A percentile compares a stretch with the other conserved stretches of the same genome.
Evolutionary conservation across 2,797 vertebrate species (phyloP).

Genomic region (Crax fasciolata): DNA sequence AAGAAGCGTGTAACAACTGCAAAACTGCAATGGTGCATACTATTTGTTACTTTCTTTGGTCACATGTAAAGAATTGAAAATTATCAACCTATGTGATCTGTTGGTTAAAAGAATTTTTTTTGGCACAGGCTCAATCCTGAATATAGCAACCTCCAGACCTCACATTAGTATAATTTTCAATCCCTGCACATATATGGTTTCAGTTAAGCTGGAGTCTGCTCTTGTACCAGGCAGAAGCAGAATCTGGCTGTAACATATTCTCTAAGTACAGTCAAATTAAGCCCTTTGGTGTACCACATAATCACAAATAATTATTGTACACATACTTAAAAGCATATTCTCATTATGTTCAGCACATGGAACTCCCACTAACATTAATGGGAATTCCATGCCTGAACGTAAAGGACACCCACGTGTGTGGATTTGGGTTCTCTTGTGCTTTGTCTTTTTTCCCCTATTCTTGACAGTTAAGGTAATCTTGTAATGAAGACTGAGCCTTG

Average conservation of each 20-base stretch:
- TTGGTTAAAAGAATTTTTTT: conserved; percentile 40
- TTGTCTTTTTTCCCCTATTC: neutral
- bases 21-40: neutral
- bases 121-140: conserved; percentile 58
- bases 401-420: conserved; percentile 44
- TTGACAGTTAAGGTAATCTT: neutral
- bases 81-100: conserved; percentile 28
- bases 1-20: neutral
- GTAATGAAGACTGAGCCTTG: conserved; percentile 25
- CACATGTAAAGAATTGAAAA: conserved; percentile 37
- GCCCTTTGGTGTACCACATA: conserved; percentile 53
- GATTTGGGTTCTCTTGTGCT: conserved; percentile 2
- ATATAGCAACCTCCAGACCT: conserved; percentile 42
- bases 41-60: conserved; percentile 25
- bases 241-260: conserved; percentile 51
- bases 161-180: conserved; percentile 49
- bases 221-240: conserved; percentile 29
- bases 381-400: conserved; percentile 46
- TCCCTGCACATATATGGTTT: conserved; percentile 55
- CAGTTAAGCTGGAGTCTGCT: conserved; percentile 54
- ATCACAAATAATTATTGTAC: conserved; percentile 56
- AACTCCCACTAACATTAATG: conserved; percentile 59
- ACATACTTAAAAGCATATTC: conserved; percentile 58
- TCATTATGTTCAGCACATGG: neutral
- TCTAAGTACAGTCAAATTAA: conserved; percentile 68